Base-by-base conservation (phyloP, 37 sponge, comb jelly and placozoan genomes). In the Eunapius fragilis region DNA sequence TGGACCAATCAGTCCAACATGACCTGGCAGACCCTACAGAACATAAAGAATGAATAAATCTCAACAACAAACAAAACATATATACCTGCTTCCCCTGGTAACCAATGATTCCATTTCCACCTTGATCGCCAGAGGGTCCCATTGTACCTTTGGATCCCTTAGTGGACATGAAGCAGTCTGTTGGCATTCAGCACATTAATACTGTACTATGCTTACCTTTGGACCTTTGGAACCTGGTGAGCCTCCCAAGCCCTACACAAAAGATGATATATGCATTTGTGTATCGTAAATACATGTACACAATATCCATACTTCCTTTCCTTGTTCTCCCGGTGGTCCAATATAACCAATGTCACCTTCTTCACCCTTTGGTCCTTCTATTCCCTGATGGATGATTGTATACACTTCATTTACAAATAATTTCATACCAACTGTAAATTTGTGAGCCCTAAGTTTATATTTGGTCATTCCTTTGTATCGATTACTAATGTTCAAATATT, bases 181-280 rank as follows among this genome's bases (percentile, higher is more conserved):
- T 58, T 41, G 41, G 6, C 6, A 6, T 58, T 58, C 58, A 17
- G 22, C 17, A 58, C 14, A 58, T 2, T 4, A 58, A 4, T 58
- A 10, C 14, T 19, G 47, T 4, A 45, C 10, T 11, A 71, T 73
- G 14, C 6, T 14, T 33, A 31, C 74, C 32, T 34, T 3, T 73
- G 12, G 37, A 31, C 77, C 86, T 28, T 50, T 33, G 23, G 38
- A 14, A 28, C 77, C 76, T 14, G 73, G 25, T 0, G 0, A n/a
- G 31, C 85, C 85, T 41, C 37, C 2, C 27, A 47, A 37, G 31
- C 82, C 82, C n/a, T 68, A 41, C 41, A 41, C 41, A 41, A 6
- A 41, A 9, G 3, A 41, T 41, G 41, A 41, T 41, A 41, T 41
- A 41, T 41, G 6, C 41, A 41, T 9, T 41, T 41, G 25, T 26